Conservation (phyloP, 53 echinoderm and acorn worm genomes). For the Echinometra lucunter region DNA sequence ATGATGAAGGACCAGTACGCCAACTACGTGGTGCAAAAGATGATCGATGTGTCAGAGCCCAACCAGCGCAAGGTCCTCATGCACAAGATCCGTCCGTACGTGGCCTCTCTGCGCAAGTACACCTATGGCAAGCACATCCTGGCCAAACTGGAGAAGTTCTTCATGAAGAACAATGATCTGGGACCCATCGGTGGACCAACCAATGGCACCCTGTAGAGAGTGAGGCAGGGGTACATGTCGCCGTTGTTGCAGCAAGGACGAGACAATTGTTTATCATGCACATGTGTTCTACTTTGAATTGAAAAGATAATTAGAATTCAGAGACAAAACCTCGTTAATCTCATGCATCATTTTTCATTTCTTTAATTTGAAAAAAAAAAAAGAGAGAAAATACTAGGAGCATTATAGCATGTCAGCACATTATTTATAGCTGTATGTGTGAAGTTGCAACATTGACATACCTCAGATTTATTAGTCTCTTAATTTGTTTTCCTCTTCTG, state of each 20-base stretch:
- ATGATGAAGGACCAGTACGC: constrained; percentile 99
- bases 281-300: neutral
- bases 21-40: constrained; percentile 99
- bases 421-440: neutral
- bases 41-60: constrained; percentile 99
- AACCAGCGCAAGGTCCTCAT: constrained; percentile 99
- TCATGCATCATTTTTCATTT: neutral
- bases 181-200: constrained; percentile 98
- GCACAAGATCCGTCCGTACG: constrained; percentile 99
- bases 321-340: neutral
- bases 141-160: constrained; percentile 99
- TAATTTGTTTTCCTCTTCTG: neutral
- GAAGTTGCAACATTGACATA: neutral
- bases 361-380: neutral
- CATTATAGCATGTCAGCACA: neutral
- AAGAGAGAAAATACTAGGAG: too few species aligned
- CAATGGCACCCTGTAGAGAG: constrained; percentile 87
- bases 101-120: constrained; percentile 96
- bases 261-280: constrained; percentile 4
- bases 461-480: neutral
- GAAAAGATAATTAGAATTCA: neutral
- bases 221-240: neutral
- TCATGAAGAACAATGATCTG: constrained; percentile 98
- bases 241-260: neutral
- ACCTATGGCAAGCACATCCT: constrained; percentile 99